These are phyloP conservation scores for Phaedon cochleariae DNA, from an alignment of 2,888 invertebrate genomes.

Conservation along the genomic window DNA sequence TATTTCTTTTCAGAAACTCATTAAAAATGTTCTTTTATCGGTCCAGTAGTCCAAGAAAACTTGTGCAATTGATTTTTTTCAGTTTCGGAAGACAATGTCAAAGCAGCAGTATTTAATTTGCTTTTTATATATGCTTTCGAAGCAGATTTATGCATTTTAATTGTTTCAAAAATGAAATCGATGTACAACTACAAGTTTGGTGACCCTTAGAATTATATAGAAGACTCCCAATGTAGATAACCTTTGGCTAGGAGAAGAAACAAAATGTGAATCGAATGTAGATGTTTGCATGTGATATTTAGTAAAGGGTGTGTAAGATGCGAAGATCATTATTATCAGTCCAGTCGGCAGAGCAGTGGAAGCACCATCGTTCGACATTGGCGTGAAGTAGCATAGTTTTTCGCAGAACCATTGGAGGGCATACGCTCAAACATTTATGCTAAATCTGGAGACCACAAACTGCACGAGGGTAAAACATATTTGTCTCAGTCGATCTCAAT, in stretches of 20 bases:
- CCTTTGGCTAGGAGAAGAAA: not conserved
- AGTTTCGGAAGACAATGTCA: not conserved
- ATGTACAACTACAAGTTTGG: conserved; percentile 16
- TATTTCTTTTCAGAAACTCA: too few species aligned
- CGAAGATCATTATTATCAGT: conserved; percentile 11
- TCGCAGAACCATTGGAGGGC: not conserved
- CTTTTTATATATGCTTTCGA: conserved; percentile 30
- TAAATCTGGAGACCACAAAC: not conserved
- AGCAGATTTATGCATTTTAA: conserved; percentile 34
- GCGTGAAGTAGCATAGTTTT: not conserved
- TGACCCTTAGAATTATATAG: not conserved
- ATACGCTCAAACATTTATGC: not conserved
- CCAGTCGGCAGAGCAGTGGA: not conserved
- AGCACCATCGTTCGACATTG: not conserved
- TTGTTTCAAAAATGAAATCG: conserved; percentile 27
- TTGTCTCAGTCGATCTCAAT: too few species aligned
- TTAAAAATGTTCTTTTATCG: too few species aligned
- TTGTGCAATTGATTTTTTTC: not conserved
- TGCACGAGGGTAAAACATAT: not conserved
- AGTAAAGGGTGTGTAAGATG: conserved; percentile 13
- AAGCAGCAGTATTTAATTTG: conserved; percentile 12
- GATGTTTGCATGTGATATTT: not conserved
- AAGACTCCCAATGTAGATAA: not conserved
- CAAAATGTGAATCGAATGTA: not conserved
- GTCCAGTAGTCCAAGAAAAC: not conserved